Conservation (phyloP, 2,797 vertebrate genomes). For the Salmo trutta region DNA sequence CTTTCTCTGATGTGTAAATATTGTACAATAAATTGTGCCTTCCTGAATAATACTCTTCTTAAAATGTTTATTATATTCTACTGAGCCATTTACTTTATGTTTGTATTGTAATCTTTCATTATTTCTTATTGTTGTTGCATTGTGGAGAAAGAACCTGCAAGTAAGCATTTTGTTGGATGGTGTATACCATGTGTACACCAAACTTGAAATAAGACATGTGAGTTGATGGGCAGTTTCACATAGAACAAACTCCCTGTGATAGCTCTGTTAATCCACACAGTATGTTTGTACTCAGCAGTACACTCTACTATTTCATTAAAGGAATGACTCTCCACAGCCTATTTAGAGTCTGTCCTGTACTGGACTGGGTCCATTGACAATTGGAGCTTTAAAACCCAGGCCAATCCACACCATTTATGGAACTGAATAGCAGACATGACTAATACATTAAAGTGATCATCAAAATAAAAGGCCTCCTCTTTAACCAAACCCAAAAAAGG, state of each 20-base stretch:
- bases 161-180: too few relatives aligned
- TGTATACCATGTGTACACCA: too few relatives aligned
- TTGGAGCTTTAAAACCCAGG: neutral
- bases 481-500: conserved; percentile 15
- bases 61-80: too few relatives aligned
- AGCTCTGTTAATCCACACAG: neutral
- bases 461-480: conserved; percentile 42
- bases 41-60: too few relatives aligned
- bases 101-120: too few relatives aligned
- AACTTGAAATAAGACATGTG: too few relatives aligned
- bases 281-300: neutral
- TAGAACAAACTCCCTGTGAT: neutral
- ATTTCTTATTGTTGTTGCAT: too few relatives aligned
- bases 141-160: too few relatives aligned
- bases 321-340: neutral
- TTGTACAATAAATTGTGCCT: too few relatives aligned
- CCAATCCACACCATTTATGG: neutral
- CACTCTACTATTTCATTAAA: neutral
- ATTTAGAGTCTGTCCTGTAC: too few relatives aligned
- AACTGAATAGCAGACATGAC: neutral
- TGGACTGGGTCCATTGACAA: neutral
- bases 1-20: too few relatives aligned
- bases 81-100: too few relatives aligned
- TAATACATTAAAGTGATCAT: conserved; percentile 41
- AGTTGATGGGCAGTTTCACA: neutral